A percentile compares a stretch with the other conserved stretches of the same genome.
Conservation (phyloP, 2,888 invertebrate genomes). For the Agelastica alni region DNA sequence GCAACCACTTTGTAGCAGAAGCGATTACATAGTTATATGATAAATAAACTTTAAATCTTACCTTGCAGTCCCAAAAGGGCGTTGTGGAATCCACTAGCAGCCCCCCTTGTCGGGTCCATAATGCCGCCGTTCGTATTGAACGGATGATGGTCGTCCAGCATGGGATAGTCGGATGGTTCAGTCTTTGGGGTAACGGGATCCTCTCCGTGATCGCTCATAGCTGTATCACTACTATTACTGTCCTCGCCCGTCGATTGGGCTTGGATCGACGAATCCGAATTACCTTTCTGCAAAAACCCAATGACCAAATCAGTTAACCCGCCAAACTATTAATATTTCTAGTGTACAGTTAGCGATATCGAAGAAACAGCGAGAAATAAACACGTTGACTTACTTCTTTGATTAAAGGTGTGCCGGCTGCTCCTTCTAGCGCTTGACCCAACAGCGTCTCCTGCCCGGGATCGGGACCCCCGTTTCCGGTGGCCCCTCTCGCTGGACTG, state of each 20-base stretch:
- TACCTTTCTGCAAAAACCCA: constrained; percentile 38
- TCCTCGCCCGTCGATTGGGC: constrained; percentile 75
- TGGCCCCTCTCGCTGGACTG: constrained; percentile 63
- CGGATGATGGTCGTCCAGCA: constrained; percentile 67
- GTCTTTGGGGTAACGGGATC: constrained; percentile 72
- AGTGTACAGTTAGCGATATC: too few species aligned
- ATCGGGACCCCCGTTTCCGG: constrained; percentile 18
- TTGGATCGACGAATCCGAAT: constrained; percentile 64
- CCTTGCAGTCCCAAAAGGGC: constrained; percentile 81
- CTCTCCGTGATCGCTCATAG: constrained; percentile 70
- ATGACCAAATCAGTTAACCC: not conserved
- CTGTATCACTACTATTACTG: constrained; percentile 82
- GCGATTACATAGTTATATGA: too few species aligned
- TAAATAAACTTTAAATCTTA: too few species aligned
- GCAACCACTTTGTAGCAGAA: too few species aligned
- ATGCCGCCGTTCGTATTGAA: constrained; percentile 64
- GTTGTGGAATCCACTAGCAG: constrained; percentile 78
- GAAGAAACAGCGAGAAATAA: too few species aligned
- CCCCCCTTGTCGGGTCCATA: constrained; percentile 69
- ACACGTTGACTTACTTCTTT: constrained; percentile 54
- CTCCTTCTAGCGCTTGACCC: constrained; percentile 78
- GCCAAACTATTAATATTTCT: too few species aligned
- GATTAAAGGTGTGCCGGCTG: constrained; percentile 60
- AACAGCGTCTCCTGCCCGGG: constrained; percentile 64
- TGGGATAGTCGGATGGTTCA: constrained; percentile 72